Evolutionary conservation across 2,888 invertebrate genomes (phyloP).

Genomic region (Acanthosepion lycidas): DNA sequence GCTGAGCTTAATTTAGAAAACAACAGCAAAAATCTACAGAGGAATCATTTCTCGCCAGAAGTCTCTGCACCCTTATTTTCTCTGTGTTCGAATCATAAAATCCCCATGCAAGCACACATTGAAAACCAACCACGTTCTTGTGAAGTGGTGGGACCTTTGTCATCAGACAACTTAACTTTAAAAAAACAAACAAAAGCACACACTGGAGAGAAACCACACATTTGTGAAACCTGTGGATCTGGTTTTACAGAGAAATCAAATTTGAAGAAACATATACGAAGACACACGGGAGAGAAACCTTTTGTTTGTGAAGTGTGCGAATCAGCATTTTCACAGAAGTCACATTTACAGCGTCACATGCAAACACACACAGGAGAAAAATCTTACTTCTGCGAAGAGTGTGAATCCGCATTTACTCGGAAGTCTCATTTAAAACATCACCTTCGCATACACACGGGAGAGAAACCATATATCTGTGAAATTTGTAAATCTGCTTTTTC

Average conservation of each 20-base stretch:
- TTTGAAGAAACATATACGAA: not conserved
- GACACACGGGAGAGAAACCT: not conserved
- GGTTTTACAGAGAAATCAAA: not conserved
- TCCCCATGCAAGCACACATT: not conserved
- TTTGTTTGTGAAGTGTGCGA: not conserved
- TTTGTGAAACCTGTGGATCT: not conserved
- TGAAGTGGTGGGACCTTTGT: not conserved
- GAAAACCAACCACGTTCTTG: not conserved
- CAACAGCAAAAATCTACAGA: too few species aligned
- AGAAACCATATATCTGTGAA: not conserved
- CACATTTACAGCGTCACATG: slow-evolving; percentile 15
- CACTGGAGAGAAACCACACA: not conserved
- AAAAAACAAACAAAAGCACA: not conserved
- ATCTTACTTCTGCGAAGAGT: not conserved
- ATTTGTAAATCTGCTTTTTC: not conserved
- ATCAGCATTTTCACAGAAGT: not conserved
- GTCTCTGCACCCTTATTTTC: not conserved
- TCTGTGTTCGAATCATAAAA: not conserved
- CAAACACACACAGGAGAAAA: not conserved
- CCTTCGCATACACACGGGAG: not conserved
- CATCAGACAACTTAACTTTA: not conserved
- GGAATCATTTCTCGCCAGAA: not conserved
- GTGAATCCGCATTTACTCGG: not conserved
- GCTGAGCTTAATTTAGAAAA: too few species aligned
- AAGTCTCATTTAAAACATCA: slow-evolving; percentile 18